phyloP scores from a whole-genome alignment of 2,797 vertebrate species.

The Pipistrellus pygmaeus region DNA sequence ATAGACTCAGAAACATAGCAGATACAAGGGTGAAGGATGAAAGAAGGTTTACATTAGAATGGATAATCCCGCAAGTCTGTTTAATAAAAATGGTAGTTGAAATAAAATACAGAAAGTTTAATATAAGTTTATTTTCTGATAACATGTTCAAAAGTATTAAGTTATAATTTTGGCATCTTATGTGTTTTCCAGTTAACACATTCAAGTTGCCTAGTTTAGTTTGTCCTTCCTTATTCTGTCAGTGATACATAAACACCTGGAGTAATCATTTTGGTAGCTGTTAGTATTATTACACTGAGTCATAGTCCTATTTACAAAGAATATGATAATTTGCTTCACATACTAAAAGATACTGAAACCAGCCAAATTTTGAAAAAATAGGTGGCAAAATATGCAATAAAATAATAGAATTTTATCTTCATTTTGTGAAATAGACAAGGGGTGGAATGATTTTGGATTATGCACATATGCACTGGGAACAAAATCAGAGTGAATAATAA shows the following conservation, averaged over 20 bases:
- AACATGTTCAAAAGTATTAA: neutral
- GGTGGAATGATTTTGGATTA: neutral
- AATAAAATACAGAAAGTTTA: neutral
- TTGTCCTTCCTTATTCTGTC: neutral
- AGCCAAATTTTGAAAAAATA: neutral
- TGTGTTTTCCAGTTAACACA: neutral
- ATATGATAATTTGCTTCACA: neutral
- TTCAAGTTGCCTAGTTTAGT: too few relatives aligned
- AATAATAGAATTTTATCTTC: neutral
- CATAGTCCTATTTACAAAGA: neutral
- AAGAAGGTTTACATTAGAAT: neutral
- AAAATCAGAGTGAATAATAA: neutral
- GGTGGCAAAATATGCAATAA: neutral
- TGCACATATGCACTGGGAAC: neutral
- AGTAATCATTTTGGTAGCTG: rapidly evolving
- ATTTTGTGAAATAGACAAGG: neutral
- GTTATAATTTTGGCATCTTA: neutral
- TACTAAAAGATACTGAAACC: neutral
- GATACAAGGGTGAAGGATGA: neutral
- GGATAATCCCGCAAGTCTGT: neutral
- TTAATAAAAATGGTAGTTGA: neutral
- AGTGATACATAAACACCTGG: rapidly evolving
- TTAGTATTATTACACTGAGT: neutral
- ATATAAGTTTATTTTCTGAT: neutral
- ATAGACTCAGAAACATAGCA: neutral